Percentiles rank a stretch among this genome's conserved stretches.
phyloP scores from a whole-genome alignment of 2,113 vertebrate genomes.

The Furnarius figulus region DNA sequence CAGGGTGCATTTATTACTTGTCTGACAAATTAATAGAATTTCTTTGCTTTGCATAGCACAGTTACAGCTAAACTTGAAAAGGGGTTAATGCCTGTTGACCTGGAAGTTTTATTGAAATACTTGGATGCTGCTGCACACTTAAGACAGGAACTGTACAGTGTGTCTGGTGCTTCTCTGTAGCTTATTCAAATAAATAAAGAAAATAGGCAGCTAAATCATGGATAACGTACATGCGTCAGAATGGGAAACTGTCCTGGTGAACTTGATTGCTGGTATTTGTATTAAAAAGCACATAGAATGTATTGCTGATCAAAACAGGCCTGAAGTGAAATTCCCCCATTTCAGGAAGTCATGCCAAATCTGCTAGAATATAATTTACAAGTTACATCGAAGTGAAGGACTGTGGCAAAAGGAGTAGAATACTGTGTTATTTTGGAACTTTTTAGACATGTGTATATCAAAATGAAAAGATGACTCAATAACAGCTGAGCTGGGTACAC shows the following conservation, averaged over 20 bases:
- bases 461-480: neutral
- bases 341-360: neutral
- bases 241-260: neutral
- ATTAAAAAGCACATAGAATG: neutral
- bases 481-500: neutral
- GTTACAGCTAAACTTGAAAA: neutral
- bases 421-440: neutral
- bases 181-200: neutral
- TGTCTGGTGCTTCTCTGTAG: neutral
- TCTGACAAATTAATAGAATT: neutral
- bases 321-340: neutral
- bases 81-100: neutral
- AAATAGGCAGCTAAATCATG: neutral
- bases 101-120: neutral
- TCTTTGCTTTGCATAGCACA: neutral
- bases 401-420: neutral
- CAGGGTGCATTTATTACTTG: neutral
- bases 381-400: neutral
- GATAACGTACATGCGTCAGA: neutral
- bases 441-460: fast-evolving
- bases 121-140: neutral
- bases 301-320: neutral
- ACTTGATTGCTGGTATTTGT: neutral
- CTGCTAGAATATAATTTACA: neutral
- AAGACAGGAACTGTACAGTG: neutral